phyloP scores from a whole-genome alignment of 2,797 vertebrate genomes.

The Syngnathus rostellatus region DNA sequence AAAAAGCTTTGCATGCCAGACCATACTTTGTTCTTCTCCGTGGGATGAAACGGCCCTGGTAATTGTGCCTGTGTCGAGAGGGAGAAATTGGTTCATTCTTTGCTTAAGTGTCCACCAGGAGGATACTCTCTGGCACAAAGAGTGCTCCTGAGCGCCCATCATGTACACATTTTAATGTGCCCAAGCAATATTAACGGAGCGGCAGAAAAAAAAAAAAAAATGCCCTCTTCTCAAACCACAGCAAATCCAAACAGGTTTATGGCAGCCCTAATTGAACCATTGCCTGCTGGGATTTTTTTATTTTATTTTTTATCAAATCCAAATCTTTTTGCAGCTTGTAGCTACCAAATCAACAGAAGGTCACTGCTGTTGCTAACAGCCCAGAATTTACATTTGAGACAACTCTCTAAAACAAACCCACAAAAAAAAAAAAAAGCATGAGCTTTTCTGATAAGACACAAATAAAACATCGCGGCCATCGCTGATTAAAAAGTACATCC shows the following conservation, averaged over 20 bases:
- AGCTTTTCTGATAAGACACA: constrained; percentile 31
- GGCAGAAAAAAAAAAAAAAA: constrained; percentile 36
- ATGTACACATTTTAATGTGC: constrained; percentile 63
- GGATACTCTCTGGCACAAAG: constrained; percentile 62
- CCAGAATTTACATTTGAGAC: constrained; percentile 5
- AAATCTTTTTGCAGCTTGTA: constrained; percentile 42
- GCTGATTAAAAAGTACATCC: constrained; percentile 26
- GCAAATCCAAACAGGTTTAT: constrained; percentile 66
- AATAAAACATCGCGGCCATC: constrained; percentile 25
- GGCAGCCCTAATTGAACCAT: constrained; percentile 68
- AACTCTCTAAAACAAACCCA: constrained; percentile 18
- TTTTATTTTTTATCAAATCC: constrained; percentile 56
- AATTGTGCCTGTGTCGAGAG: constrained; percentile 66
- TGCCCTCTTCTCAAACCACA: not conserved
- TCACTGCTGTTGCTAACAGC: constrained; percentile 18
- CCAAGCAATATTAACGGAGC: constrained; percentile 64
- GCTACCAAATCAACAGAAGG: constrained; percentile 45
- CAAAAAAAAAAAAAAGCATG: constrained; percentile 12
- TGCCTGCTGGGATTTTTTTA: constrained; percentile 43
- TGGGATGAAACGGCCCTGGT: constrained; percentile 52
- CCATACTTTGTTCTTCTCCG: constrained; percentile 46
- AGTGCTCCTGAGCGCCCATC: constrained; percentile 60
- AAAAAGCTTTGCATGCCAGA: constrained; percentile 34
- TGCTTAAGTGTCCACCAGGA: constrained; percentile 71
- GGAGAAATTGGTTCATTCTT: constrained; percentile 53